Evolutionary conservation across 2,888 invertebrate species (phyloP), one percentile per base, ranked within the genome.

Genomic region (Camptogramma bilineatum): DNA sequence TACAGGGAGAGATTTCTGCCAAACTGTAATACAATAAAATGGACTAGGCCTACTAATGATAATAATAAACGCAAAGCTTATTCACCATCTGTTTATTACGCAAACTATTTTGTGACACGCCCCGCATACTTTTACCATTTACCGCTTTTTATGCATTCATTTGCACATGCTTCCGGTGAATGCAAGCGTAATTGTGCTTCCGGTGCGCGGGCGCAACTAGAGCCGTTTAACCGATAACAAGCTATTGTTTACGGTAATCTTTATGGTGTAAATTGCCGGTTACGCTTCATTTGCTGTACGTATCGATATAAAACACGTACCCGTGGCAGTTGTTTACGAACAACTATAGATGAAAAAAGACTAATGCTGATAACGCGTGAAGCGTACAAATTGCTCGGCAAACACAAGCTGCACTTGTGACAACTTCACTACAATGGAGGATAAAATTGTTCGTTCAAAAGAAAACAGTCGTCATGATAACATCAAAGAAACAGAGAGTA

Each of bases 211-310:
- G 66, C 71, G 71, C 68, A 62, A 55, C 62, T 55, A 53, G 48
- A 16, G 31, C 58, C 62, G 57, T 66, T 67, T 61, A 65, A 54
- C 61, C 56, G 69, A 69, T 73, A 70, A 70, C 70, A 64, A 64
- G 46, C 66, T 55, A 73, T 73, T 71, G 70, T 73, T 67, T 69
- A 70, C 67, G 67, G 62, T 66, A 70, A 71, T 70, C 71, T 64
- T 46, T 61, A 68, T 59, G 56, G 70, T 66, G 71, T 68, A 68
- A 71, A 70, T 68, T 62, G 69, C 58, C 64, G 57, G 65, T 64
- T 64, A 73, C 68, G 73, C 71, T 69, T 70, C 73, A 73, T 73
- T 70, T 70, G 63, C 53, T 54, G 48, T 50, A 58, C 61, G 57
- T 61, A 62, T 54, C 53, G 58, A 47, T 46, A 53, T 54, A 51